Evolutionary conservation across 2,888 invertebrate species (phyloP).

Genomic region (Poecilus cupreus): DNA sequence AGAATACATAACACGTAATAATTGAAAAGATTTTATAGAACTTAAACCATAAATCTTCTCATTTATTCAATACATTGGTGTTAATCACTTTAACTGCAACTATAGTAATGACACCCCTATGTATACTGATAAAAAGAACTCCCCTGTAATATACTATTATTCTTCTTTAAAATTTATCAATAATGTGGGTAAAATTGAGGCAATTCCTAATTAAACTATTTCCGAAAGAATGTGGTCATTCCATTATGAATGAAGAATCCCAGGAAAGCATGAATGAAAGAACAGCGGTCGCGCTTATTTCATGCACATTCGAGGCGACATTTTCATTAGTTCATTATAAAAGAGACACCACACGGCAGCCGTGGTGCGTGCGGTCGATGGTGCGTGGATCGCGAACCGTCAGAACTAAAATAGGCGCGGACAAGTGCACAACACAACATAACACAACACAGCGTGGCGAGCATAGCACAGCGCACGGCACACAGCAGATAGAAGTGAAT

Average conservation of each 20-base stretch:
- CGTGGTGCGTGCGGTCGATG: conserved; percentile 50
- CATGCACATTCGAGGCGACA: neutral
- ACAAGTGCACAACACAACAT: conserved; percentile 31
- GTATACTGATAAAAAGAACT: too few species aligned
- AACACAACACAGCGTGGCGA: neutral
- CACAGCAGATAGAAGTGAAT: conserved; percentile 20
- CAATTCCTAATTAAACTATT: too few species aligned
- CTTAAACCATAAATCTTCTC: too few species aligned
- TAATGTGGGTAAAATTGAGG: too few species aligned
- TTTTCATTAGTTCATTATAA: conserved; percentile 29
- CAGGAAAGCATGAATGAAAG: conserved; percentile 19
- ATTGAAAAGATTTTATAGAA: too few species aligned
- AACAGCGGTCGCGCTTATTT: neutral
- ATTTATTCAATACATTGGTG: too few species aligned
- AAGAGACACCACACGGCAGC: conserved; percentile 14
- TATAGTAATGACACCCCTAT: too few species aligned
- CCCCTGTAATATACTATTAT: too few species aligned
- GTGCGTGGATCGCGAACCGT: conserved; percentile 12
- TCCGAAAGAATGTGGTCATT: neutral
- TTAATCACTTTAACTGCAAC: too few species aligned
- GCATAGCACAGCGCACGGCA: neutral
- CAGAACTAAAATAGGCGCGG: conserved; percentile 34
- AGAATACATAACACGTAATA: too few species aligned
- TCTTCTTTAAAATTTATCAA: too few species aligned
- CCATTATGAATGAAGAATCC: conserved; percentile 21